phyloP scores from a whole-genome alignment of 2,888 invertebrate species.

The Congeria kusceri region DNA sequence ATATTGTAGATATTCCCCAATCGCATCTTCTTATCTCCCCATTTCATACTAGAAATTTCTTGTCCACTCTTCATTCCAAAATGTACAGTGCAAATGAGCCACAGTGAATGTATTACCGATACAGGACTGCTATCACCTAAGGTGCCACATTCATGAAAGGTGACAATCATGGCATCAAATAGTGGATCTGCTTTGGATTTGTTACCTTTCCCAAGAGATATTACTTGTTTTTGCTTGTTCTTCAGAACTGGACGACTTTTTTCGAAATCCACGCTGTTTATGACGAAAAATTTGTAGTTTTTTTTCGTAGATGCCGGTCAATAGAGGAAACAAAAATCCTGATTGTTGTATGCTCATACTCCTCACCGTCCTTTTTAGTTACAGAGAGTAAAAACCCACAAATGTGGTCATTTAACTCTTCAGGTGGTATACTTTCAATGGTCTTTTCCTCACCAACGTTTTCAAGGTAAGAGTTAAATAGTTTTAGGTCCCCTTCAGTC shows the following conservation, averaged over 20 bases:
- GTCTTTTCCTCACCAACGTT: conserved; percentile 64
- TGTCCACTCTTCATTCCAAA: conserved; percentile 42
- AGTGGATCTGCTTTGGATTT: conserved; percentile 50
- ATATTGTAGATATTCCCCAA: conserved; percentile 29
- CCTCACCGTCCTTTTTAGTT: conserved; percentile 65
- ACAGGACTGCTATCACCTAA: conserved; percentile 16
- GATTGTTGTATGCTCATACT: conserved; percentile 67
- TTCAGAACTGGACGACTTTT: conserved; percentile 66
- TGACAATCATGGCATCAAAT: background rate
- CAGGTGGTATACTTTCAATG: conserved; percentile 67
- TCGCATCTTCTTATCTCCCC: conserved; percentile 43
- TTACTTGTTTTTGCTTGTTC: conserved; percentile 65
- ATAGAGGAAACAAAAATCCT: conserved; percentile 68
- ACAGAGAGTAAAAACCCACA: conserved; percentile 67
- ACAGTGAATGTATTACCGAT: conserved; percentile 28
- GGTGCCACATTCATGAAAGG: background rate
- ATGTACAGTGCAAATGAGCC: conserved; percentile 37
- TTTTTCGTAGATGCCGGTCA: conserved; percentile 64
- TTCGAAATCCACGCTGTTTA: conserved; percentile 63
- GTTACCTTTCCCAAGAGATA: conserved; percentile 66
- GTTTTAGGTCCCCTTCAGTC: conserved; percentile 69
- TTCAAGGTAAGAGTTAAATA: conserved; percentile 64
- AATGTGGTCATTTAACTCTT: conserved; percentile 63
- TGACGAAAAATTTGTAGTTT: conserved; percentile 62
- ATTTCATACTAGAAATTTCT: conserved; percentile 36